Base-by-base conservation (phyloP, 2,113 vertebrate genomes). In the Syrrhaptes paradoxus region DNA sequence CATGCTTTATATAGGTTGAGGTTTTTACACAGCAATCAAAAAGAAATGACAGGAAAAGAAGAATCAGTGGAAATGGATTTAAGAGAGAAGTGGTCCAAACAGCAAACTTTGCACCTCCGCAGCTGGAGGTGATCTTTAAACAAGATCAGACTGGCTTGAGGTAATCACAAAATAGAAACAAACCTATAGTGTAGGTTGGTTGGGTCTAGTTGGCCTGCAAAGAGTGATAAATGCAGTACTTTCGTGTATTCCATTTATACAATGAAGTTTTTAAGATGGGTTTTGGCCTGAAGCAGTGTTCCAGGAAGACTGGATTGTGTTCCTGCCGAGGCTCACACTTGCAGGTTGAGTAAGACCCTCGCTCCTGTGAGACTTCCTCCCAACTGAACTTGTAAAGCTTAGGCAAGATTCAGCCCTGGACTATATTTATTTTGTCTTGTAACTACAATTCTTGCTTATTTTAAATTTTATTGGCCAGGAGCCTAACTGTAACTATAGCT, bases 401-500 rank as follows among this genome's bases (percentile, higher is more conserved):
- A 46, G 57, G 65, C 65, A 89, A 63, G 51, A 67, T 38, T 89
- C n/a, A 91, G 14, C n/a, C 34, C 13, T 74, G 32, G 43, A 43
- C 65, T 89, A 3, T 34, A 54, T 72, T 95, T 87, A 81, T 91
- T 90, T 92, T 80, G 28, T 54, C 43, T 77, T 90, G 6, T 66
- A 91, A 86, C 63, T 94, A 81, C 71, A 34, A 51, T 1, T 0
- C 41, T 84, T 87, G 15, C 31, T 81, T 89, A 71, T 93, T 82
- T 87, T 58, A 29, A 48, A 63, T 72, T 79, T 63, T 72, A 63
- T 54, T 85, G 78, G 43, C 67, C 25, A 46, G 45, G 38, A 82
- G 75, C 70, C 74, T 71, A 82, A 46, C 79, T 75, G n/a, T 38
- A 38, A 68, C 79, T 75, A n/a, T 38, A 38, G 63, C 79, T 75